These are phyloP conservation scores for Alosa sapidissima DNA, from an alignment of 2,797 vertebrate species.

Conservation along the genomic window DNA sequence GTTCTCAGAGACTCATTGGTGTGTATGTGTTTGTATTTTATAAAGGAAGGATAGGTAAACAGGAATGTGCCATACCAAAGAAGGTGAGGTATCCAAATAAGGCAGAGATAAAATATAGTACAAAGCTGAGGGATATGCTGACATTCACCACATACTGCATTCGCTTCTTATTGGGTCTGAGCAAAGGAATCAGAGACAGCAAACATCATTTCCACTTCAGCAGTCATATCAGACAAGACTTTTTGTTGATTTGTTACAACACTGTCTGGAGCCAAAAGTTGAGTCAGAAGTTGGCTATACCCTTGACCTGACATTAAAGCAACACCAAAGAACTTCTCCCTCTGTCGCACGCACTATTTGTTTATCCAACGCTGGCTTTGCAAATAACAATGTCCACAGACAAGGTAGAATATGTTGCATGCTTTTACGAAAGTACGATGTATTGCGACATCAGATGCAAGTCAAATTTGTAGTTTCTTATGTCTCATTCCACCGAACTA, in stretches of 20 bases:
- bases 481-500: no score
- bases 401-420: no score
- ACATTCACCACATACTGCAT: slow-evolving; percentile 90
- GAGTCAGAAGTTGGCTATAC: neutral
- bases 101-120: slow-evolving; percentile 87
- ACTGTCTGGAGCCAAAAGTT: neutral
- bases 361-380: no score
- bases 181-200: slow-evolving; percentile 6
- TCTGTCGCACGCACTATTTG: no score
- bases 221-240: neutral
- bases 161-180: slow-evolving; percentile 85
- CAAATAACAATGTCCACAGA: no score
- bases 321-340: neutral
- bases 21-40: slow-evolving; percentile 17
- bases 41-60: neutral
- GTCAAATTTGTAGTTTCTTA: no score
- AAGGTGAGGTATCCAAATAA: slow-evolving; percentile 97
- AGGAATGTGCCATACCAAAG: slow-evolving; percentile 77
- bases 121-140: slow-evolving; percentile 84
- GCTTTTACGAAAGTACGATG: no score
- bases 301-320: neutral
- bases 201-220: neutral
- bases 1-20: no score
- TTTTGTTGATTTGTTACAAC: neutral
- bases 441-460: no score